Evolutionary conservation across 1,140 invertebrate species (phyloP).

Genomic region (Nautilus pompilius): DNA sequence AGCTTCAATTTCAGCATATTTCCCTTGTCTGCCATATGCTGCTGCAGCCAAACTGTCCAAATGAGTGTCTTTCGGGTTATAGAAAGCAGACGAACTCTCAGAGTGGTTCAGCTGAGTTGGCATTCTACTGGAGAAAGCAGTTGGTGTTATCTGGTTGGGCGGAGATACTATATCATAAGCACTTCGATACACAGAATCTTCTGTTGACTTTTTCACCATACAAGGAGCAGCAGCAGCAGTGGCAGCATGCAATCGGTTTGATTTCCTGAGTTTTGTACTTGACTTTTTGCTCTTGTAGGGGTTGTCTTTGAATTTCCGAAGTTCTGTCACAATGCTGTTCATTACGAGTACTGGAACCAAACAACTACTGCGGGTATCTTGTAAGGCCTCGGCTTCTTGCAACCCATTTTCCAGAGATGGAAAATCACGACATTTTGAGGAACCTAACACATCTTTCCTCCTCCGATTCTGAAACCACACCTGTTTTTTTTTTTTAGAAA

Average conservation of each 20-base stretch:
- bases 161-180: conserved; percentile 45
- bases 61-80: too few relatives aligned
- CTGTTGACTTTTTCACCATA: conserved; percentile 10
- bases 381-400: background rate
- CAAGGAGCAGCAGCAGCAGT: conserved; percentile 1
- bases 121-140: too few relatives aligned
- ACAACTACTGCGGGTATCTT: background rate
- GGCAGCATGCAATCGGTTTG: background rate
- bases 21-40: too few relatives aligned
- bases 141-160: conserved; percentile 45
- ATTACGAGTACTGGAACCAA: conserved; percentile 41
- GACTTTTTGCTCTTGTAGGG: conserved; percentile 13
- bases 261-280: background rate
- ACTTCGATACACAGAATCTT: conserved; percentile 12
- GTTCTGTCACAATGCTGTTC: conserved; percentile 40
- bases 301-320: conserved; percentile 10
- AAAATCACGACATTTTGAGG: background rate
- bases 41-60: too few relatives aligned
- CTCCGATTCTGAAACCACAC: conserved; percentile 52
- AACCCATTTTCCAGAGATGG: background rate
- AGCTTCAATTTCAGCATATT: too few relatives aligned
- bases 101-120: too few relatives aligned
- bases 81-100: too few relatives aligned
- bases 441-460: conserved; percentile 43
- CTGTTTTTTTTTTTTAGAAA: conserved; percentile 19